Conservation (phyloP, 37 sponge, comb jelly and placozoan species). For the Geodia barretti region DNA sequence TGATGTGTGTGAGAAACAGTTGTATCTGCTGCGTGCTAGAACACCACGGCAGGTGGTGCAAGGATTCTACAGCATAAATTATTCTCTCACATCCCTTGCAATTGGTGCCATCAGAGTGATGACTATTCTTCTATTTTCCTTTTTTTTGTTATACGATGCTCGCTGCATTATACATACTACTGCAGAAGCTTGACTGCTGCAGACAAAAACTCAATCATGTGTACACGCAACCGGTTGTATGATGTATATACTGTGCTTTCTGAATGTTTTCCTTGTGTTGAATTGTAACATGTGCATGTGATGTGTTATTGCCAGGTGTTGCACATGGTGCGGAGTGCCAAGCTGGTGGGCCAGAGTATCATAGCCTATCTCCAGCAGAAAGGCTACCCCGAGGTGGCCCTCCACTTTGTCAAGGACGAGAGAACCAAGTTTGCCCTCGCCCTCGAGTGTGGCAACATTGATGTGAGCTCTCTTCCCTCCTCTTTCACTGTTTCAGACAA, state of each 20-base stretch:
- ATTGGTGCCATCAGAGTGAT: too few relatives aligned
- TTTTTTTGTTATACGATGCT: too few relatives aligned
- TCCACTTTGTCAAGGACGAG: constrained; percentile 99
- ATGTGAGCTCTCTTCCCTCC: constrained; percentile 50
- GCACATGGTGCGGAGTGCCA: constrained; percentile 94
- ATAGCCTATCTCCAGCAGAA: constrained; percentile 98
- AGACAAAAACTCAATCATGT: background rate
- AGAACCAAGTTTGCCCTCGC: constrained; percentile 91
- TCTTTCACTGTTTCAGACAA: background rate
- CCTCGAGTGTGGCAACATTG: constrained; percentile 98
- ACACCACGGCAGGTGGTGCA: too few relatives aligned
- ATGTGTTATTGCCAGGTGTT: constrained; percentile 87
- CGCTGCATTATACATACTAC: too few relatives aligned
- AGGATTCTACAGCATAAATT: too few relatives aligned
- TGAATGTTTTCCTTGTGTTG: too few relatives aligned
- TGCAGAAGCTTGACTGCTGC: too few relatives aligned
- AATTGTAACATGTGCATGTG: background rate
- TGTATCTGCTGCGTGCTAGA: too few relatives aligned
- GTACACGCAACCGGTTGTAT: background rate
- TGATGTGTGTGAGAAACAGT: too few relatives aligned
- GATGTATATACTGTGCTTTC: background rate
- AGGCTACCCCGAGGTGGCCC: constrained; percentile 98
- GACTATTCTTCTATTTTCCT: too few relatives aligned
- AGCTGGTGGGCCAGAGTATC: constrained; percentile 94
- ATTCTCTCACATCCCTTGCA: too few relatives aligned